Conservation (phyloP, 2,797 vertebrate species). For the Anableps anableps region DNA sequence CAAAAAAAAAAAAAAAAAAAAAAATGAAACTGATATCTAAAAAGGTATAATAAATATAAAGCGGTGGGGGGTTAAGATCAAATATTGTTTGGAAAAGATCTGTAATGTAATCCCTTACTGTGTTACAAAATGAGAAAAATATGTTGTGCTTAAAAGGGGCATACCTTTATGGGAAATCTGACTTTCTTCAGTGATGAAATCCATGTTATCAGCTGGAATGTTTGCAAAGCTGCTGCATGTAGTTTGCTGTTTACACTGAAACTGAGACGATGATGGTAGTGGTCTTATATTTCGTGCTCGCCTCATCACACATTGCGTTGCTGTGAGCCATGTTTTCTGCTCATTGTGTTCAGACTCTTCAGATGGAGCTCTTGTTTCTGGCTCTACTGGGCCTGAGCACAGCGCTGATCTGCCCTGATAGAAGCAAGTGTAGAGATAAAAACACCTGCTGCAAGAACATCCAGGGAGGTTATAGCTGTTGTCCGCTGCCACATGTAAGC, state of each 20-base stretch:
- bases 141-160: not conserved
- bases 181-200: constrained; percentile 44
- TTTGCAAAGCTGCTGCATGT: constrained; percentile 1
- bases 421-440: constrained; percentile 75
- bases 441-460: constrained; percentile 82
- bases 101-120: not conserved
- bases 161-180: constrained; percentile 2
- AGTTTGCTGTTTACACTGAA: constrained; percentile 8
- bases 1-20: no score
- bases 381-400: constrained; percentile 64
- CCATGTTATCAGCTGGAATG: constrained; percentile 39
- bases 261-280: not conserved
- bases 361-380: constrained; percentile 65
- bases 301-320: rapidly evolving
- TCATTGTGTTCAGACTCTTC: constrained; percentile 40
- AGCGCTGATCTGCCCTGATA: constrained; percentile 82
- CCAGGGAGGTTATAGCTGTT: constrained; percentile 80
- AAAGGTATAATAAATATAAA: no score
- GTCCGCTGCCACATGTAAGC: constrained; percentile 81
- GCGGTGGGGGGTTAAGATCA: no score
- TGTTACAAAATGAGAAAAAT: not conserved
- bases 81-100: no score
- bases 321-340: not conserved
- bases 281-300: not conserved
- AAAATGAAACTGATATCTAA: no score